Base-by-base conservation (phyloP, 2,113 vertebrate species). In the Siphamia tubifer region DNA sequence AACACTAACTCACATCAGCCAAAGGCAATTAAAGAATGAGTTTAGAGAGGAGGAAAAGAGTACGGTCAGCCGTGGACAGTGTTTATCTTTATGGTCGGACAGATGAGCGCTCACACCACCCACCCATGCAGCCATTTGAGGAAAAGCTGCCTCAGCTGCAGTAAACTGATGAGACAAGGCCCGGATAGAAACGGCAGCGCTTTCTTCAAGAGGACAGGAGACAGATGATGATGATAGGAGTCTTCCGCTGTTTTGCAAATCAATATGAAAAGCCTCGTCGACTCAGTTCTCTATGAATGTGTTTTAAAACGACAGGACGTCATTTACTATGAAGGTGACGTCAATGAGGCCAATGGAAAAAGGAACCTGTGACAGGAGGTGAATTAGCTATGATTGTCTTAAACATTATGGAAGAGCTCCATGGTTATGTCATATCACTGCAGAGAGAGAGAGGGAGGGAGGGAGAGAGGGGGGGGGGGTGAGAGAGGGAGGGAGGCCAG, bases 241-340 rank as follows among this genome's bases (percentile, higher is more conserved):
- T 34, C 49, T 73, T 69, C 53, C 15, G 0, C 30, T 47, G 53
- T 21, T 52, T 57, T 80, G 32, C 28, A 55, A 68, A 88, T 79
- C 75, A 82, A 87, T 82, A 76, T 36, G 23, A 52, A 61, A 5
- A 8, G 19, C 31, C 30, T 36, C 56, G 57, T 57, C 68, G 68
- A 63, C 39, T 77, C 66, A 58, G 54, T 60, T 12, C 28, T 24
- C 52, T 23, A 13, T 31, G 25, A 10, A 16, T 12, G 54, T 4
- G 57, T 60, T 10, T 10, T 32, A 11, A 47, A 53, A 28, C 27
- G 31, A 28, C 60, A 74, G 63, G 64, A 58, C 55, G 42, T 55
- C 54, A 63, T 69, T 69, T 6, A 32, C 58, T 28, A 39, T 51
- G 10, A 57, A 30, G 8, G 30, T 77, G 57, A 78, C 31, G 42